These are phyloP conservation scores for Catharus ustulatus DNA, from an alignment of 2,797 vertebrate genomes.

Conservation along the genomic window DNA sequence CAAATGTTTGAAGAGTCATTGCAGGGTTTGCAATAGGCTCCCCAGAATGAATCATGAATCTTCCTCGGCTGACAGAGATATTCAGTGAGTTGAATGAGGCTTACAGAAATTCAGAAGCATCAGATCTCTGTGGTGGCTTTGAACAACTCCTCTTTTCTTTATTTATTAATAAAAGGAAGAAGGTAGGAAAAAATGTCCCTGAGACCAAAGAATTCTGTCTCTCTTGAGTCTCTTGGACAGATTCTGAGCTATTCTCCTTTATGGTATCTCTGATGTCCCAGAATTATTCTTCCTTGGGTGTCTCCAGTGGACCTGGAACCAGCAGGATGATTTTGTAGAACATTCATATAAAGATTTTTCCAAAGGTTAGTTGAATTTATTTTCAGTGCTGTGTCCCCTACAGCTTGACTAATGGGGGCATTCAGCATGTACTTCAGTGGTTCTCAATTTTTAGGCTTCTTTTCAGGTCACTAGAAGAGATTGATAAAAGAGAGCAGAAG, in stretches of 20 bases:
- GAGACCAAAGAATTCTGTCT: constrained; percentile 33
- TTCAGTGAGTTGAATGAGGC: constrained; percentile 28
- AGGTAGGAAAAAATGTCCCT: constrained; percentile 2
- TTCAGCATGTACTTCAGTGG: constrained; percentile 50
- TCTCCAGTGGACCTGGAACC: constrained; percentile 33
- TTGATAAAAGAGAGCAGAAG: constrained; percentile 55
- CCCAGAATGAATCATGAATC: constrained; percentile 18
- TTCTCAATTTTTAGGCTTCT: constrained; percentile 39
- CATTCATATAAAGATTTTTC: constrained; percentile 56
- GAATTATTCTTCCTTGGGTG: constrained; percentile 30
- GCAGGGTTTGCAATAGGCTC: constrained; percentile 2
- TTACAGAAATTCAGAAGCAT: neutral
- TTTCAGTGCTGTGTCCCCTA: constrained; percentile 37
- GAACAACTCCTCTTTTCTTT: constrained; percentile 31
- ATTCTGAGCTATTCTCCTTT: constrained; percentile 30
- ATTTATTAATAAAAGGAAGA: constrained; percentile 50
- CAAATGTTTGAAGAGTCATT: constrained; percentile 1
- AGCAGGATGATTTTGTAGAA: constrained; percentile 49
- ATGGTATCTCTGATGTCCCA: neutral
- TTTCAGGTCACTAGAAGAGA: constrained; percentile 53
- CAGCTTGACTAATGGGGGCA: constrained; percentile 55
- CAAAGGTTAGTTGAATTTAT: constrained; percentile 41
- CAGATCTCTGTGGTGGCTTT: constrained; percentile 30
- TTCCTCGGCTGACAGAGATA: constrained; percentile 2
- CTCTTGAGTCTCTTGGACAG: neutral